phyloP scores from a whole-genome alignment of 2,888 invertebrate species.

The Fabriciana adippe region DNA sequence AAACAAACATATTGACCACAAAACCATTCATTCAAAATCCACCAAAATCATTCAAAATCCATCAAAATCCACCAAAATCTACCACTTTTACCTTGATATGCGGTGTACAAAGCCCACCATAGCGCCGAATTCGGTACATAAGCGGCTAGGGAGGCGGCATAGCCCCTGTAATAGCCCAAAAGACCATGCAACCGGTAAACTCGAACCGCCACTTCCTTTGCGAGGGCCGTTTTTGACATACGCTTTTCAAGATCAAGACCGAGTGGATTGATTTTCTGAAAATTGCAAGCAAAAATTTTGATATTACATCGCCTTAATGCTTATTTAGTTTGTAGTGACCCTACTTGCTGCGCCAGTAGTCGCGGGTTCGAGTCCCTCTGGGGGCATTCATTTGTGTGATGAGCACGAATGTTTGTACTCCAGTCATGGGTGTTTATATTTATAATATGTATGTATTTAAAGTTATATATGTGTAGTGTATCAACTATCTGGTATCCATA shows the following conservation, averaged over 20 bases:
- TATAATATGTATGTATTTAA: too few relatives aligned
- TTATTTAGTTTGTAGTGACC: too few relatives aligned
- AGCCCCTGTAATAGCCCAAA: constrained; percentile 95
- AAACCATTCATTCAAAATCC: neutral
- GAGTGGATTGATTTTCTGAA: constrained; percentile 86
- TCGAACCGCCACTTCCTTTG: constrained; percentile 87
- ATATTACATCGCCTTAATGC: neutral
- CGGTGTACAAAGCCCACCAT: constrained; percentile 98
- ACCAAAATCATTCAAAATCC: neutral
- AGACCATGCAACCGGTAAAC: constrained; percentile 92
- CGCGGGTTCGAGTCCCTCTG: too few relatives aligned
- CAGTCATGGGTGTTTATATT: too few relatives aligned
- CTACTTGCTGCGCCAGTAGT: too few relatives aligned
- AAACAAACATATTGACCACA: neutral
- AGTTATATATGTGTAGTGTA: too few relatives aligned
- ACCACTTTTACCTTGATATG: constrained; percentile 90
- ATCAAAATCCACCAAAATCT: neutral
- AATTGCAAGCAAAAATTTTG: neutral
- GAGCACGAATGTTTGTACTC: too few relatives aligned
- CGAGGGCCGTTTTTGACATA: constrained; percentile 85
- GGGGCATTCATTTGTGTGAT: too few relatives aligned
- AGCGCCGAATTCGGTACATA: constrained; percentile 98
- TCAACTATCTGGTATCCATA: too few relatives aligned
- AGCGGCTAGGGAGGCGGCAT: constrained; percentile 93
- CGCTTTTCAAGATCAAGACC: constrained; percentile 85